Base-by-base conservation (phyloP, 1,140 invertebrate species). In the Aphelinus certus region DNA sequence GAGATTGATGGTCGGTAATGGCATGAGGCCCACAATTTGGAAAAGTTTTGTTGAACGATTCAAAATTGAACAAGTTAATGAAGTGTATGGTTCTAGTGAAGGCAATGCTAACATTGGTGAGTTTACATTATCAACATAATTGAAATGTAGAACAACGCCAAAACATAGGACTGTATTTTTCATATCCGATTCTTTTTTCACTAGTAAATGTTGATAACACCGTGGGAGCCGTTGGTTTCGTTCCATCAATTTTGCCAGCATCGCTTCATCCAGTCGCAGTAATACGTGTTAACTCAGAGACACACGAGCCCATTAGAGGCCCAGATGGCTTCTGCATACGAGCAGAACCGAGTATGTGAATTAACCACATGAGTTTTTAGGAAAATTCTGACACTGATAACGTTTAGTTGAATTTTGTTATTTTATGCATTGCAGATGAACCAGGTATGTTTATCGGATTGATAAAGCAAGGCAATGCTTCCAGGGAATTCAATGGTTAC, bases 31-130 rank as follows among this genome's bases (percentile, higher is more conserved):
- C 1, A 83, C 85, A 68, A 85, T 89, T 70, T 89, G 88, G 88
- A 57, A 80, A 63, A 81, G 83, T 46, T 89, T 89, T 73, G 84
- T 87, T 2, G 86, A 92, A 57, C 85, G 94, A 53, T 95, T 95
- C 82, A 88, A 90, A 48, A 89, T 94, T 7, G 84, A 89, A 73
- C 83, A 88, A 49, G 90, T 94, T 71, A 90, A 88, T 47, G 94
- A 95, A 83, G 90, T 95, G 69, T 95, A 95, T 81, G 94, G 93
- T 5, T 92, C 93, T 0, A 95, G 93, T 48, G 94, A 95, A 85
- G 93, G 94, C 76, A 95, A 94, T 82, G 92, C 92, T 70, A 94
- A 92, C 85, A 91, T 91, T 5, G 86, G 90, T 91, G 84, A 86
- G 82, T 81, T 47, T 56, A 60, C n/a, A 57, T 67, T 67, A 66